A percentile compares a stretch with the other conserved stretches of the same genome.
Evolutionary conservation across 92 coral and sea anemone species (phyloP).

Genomic region (Epizoanthus rinbou): DNA sequence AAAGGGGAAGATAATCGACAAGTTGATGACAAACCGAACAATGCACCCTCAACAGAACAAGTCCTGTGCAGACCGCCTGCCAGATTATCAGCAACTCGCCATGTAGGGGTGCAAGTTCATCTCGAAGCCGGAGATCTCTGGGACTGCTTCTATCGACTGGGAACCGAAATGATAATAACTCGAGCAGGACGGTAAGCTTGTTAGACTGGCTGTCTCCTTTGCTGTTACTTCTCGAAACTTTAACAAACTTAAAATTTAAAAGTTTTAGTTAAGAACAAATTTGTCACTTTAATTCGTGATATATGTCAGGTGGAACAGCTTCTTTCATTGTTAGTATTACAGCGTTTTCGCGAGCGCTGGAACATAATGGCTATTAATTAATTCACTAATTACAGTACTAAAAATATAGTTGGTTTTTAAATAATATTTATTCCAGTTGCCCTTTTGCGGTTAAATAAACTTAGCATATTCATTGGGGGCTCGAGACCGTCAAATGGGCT

Average conservation of each 20-base stretch:
- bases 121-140: constrained; percentile 86
- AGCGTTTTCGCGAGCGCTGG: constrained; percentile 12
- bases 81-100: constrained; percentile 13
- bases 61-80: constrained; percentile 33
- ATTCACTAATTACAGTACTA: constrained; percentile 3
- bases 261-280: not conserved
- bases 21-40: constrained; percentile 69
- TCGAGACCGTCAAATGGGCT: no score
- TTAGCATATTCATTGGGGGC: not conserved
- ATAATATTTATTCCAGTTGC: constrained; percentile 2
- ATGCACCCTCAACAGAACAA: constrained; percentile 53
- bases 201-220: not conserved
- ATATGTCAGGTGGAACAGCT: no score
- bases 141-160: constrained; percentile 90
- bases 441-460: not conserved
- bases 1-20: constrained; percentile 62
- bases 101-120: constrained; percentile 52
- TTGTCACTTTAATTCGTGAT: not conserved
- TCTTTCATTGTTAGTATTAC: not conserved
- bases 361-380: constrained; percentile 18
- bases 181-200: constrained; percentile 87
- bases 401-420: not conserved
- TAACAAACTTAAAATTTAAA: not conserved
- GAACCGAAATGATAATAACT: constrained; percentile 92
- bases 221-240: not conserved